Base-by-base conservation (phyloP, 2,797 vertebrate genomes). In the Borostomias antarcticus region DNA sequence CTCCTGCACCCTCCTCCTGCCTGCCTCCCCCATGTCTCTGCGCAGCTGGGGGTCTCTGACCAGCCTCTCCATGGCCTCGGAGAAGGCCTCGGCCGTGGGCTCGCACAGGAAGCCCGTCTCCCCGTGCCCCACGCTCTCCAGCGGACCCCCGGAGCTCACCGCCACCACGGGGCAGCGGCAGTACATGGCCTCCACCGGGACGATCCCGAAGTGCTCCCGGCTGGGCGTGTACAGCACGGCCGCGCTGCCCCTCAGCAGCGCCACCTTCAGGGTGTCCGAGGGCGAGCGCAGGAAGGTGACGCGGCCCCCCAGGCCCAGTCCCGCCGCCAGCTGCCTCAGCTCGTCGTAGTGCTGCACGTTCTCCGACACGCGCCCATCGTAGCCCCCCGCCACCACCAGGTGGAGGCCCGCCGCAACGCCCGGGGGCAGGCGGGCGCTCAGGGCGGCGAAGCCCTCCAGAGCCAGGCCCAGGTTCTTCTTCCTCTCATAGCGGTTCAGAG, bases 121-220 rank as follows among this genome's bases (percentile, higher is more conserved):
- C 0, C 88, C 89, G 19, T 97, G 89, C 15, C 84, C 84, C 28
- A 99, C 35, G 1, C 96, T 96, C 87, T 99, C 98, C 82, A 98
- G 84, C 30, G 98, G 98, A 0, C 98, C 98, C 0, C 98, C 98
- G 0, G 97, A 98, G 85, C 94, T 95, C 52, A 95, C 96, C 0
- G 96, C 96, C 35, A 99, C 89, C 79, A 99, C 95, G 0, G 98
- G 98, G 75, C 96, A 95, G 63, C 88, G 85, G 87, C 93, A 94
- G 75, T 98, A 98, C 98, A 99, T 99, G 74, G 98, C 95, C 76
- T 99, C 98, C 9, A 99, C 73, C 0, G 98, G 98, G 59, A 99
- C 98, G 3, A 99, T 98, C 75, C 98, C 98, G 30, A 99, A 99
- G 79, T 99, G 98, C 78, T 99, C 98, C 37, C 95, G 93, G 87